Conservation (phyloP, 2,888 invertebrate species). For the Eristalis tenax region DNA sequence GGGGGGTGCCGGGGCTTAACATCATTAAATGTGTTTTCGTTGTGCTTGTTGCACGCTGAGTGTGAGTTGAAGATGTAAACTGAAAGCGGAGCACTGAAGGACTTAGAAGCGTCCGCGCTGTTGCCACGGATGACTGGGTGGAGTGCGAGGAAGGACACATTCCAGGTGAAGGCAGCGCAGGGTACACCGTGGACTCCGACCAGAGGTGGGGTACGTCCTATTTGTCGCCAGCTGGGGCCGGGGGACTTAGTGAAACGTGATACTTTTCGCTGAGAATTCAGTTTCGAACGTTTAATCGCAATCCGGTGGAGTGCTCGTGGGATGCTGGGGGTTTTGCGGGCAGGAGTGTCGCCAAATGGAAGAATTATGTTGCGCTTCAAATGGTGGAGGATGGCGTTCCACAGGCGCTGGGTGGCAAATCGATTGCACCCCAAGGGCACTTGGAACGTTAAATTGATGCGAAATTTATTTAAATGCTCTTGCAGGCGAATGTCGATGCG, state of each 20-base stretch:
- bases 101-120: neutral
- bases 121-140: neutral
- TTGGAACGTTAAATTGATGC: no score
- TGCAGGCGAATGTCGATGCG: no score
- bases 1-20: conserved; percentile 13
- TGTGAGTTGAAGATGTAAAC: neutral
- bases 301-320: neutral
- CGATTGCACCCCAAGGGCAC: neutral
- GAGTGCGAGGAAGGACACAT: neutral
- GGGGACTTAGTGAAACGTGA: neutral
- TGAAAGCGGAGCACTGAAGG: neutral
- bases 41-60: neutral
- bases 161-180: no score
- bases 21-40: conserved; percentile 29
- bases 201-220: neutral
- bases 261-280: neutral
- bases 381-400: neutral
- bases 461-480: no score
- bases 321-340: neutral
- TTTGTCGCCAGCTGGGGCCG: neutral
- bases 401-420: neutral
- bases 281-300: neutral
- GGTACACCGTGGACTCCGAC: neutral
- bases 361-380: neutral
- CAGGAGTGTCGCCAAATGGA: neutral